A percentile compares a stretch with the other conserved stretches of the same genome.
phyloP scores from a whole-genome alignment of 2,888 invertebrate genomes.

The Thalpophila matura region DNA sequence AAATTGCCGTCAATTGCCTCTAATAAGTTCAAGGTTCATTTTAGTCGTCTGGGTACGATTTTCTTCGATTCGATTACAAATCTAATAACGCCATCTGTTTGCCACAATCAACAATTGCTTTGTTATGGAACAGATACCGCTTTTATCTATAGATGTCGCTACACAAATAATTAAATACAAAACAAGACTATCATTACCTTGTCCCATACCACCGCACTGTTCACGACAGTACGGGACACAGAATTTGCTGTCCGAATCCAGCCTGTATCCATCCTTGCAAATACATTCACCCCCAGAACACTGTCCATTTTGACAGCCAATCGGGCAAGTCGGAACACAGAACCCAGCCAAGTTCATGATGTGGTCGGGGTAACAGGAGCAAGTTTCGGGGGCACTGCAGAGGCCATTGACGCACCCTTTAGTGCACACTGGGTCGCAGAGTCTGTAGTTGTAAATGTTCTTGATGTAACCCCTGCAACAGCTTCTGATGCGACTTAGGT shows the following conservation, averaged over 20 bases:
- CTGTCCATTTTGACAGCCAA: constrained; percentile 92
- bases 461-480: constrained; percentile 94
- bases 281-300: constrained; percentile 92
- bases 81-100: background rate
- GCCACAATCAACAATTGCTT: background rate
- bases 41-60: background rate
- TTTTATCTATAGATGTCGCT: background rate
- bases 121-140: too few species aligned
- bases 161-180: background rate
- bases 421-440: constrained; percentile 92
- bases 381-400: constrained; percentile 92
- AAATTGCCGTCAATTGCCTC: background rate
- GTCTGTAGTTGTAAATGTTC: constrained; percentile 89
- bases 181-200: constrained; percentile 73
- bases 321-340: constrained; percentile 93
- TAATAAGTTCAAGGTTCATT: constrained; percentile 1
- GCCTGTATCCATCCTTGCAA: constrained; percentile 91
- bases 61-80: background rate
- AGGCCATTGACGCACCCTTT: constrained; percentile 92
- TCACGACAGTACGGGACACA: constrained; percentile 91
- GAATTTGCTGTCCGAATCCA: constrained; percentile 90
- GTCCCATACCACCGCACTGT: constrained; percentile 82
- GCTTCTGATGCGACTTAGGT: constrained; percentile 92
- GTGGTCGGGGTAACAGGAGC: constrained; percentile 92
- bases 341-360: constrained; percentile 87